Percentiles rank a stretch among this genome's conserved stretches.
phyloP scores from a whole-genome alignment of 2,113 vertebrate species.

The Eurystomus gularis region DNA sequence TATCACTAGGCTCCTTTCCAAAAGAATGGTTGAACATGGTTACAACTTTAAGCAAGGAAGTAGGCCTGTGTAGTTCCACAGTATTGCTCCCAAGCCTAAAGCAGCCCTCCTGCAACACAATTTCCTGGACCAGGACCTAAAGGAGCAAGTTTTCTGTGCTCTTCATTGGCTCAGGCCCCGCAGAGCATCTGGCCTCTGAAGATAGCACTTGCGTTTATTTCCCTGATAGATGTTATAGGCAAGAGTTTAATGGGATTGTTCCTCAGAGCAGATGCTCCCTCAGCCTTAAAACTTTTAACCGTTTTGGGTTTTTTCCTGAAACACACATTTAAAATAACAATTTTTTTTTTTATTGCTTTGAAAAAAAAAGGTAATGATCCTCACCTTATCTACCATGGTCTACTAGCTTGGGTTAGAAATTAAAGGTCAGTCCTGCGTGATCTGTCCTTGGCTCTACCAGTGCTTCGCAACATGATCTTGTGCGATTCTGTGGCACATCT shows the following conservation, averaged over 20 bases:
- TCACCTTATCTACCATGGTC: neutral
- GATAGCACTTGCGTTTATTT: neutral
- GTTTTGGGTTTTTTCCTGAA: neutral
- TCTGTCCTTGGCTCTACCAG: neutral
- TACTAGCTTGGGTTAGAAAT: neutral
- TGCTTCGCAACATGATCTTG: neutral
- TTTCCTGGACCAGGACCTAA: neutral
- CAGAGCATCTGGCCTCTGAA: neutral
- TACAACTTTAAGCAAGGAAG: neutral
- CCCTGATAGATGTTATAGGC: neutral
- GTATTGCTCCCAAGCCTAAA: neutral
- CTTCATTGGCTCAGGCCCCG: neutral
- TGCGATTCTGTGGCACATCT: neutral
- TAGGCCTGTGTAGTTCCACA: neutral
- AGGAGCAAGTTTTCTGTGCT: neutral
- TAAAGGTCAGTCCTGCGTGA: neutral
- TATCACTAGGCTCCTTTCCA: neutral
- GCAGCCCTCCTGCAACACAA: neutral
- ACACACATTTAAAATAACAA: neutral
- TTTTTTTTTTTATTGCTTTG: neutral
- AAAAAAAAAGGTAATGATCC: neutral
- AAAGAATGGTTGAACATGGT: neutral
- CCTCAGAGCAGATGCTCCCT: neutral
- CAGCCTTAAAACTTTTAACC: neutral
- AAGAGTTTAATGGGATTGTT: neutral